Evolutionary conservation across 2,888 invertebrate genomes (phyloP), one percentile per base, ranked within the genome.

Genomic region (Teleogryllus oceanicus): DNA sequence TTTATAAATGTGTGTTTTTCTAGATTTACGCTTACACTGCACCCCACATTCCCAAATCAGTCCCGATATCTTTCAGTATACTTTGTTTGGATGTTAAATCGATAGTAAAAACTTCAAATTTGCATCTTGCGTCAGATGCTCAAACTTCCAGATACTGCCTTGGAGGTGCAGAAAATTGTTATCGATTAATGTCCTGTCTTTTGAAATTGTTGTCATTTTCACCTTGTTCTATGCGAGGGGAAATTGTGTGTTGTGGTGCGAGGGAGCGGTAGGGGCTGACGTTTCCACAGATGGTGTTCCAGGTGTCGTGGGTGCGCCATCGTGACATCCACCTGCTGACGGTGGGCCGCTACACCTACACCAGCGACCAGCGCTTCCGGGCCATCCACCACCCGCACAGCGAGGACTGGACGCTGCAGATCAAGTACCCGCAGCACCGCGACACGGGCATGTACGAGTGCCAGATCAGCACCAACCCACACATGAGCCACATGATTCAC

Each of bases 361-460:
- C 96, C 75, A 95, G 94, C 84, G 96, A 96, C 88, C 96, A 96
- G 87, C 90, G 96, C 84, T 96, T 96, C 89, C 90, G 95, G 81
- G 95, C 96, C 79, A 94, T 96, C 84, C 96, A 96, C 87, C 91
- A 93, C 84, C 82, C 82, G 4, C 94, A 94, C 85, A 85, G 87
- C 20, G 96, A 96, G 88, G 96, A 96, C 89, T 96, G 96, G 96
- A 95, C 94, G 82, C 90, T 97, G 84, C 94, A 94, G 89, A 95
- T 97, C 87, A 96, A 96, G 87, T 96, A 96, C 87, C 94, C 96
- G 1, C 96, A 96, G 87, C 94, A 95, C 86, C 91, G 95, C 84
- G 96, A 97, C 87, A 92, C 93, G 21, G 96, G 96, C 82, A 92
- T 95, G 84, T 97, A 97, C 88, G 96, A 97, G 89, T 97, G 96